Percentiles rank a stretch among this genome's conserved stretches.
These are phyloP conservation scores for Eristalis tenax DNA, from an alignment of 2,888 invertebrate genomes.

Conservation along the genomic window DNA sequence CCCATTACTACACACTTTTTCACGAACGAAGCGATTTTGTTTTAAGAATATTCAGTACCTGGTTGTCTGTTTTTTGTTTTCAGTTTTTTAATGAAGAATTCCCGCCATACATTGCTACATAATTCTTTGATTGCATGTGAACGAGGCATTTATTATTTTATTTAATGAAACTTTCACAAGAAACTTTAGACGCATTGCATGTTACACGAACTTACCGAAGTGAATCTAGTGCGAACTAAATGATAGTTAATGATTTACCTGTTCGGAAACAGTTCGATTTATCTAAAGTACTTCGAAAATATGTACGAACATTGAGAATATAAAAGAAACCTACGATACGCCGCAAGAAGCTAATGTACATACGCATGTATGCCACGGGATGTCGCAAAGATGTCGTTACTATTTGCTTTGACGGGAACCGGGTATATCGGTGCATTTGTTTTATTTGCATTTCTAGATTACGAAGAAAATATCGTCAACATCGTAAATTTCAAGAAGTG, in stretches of 20 bases:
- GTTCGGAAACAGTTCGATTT: background rate
- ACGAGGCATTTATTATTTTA: background rate
- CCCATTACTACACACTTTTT: background rate
- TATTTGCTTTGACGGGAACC: background rate
- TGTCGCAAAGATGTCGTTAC: background rate
- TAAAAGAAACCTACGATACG: too few species aligned
- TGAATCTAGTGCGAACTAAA: background rate
- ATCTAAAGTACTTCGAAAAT: too few species aligned
- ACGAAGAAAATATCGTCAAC: too few species aligned
- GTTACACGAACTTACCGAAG: background rate
- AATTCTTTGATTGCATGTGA: conserved; percentile 25
- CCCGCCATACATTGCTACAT: background rate
- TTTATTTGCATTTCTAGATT: too few species aligned
- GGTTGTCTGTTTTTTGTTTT: background rate
- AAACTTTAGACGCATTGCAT: conserved; percentile 39
- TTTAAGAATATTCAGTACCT: background rate
- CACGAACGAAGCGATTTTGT: conserved; percentile 1
- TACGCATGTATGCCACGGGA: background rate
- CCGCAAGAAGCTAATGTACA: too few species aligned
- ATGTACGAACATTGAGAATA: too few species aligned
- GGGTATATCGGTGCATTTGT: too few species aligned
- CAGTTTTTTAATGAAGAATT: background rate
- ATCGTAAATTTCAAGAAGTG: background rate
- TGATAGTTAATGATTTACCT: background rate
- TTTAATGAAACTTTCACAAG: conserved; percentile 6